A percentile compares a stretch with the other conserved stretches of the same genome.
Evolutionary conservation across 2,888 invertebrate genomes (phyloP).

Genomic region (Hemithea aestivaria): DNA sequence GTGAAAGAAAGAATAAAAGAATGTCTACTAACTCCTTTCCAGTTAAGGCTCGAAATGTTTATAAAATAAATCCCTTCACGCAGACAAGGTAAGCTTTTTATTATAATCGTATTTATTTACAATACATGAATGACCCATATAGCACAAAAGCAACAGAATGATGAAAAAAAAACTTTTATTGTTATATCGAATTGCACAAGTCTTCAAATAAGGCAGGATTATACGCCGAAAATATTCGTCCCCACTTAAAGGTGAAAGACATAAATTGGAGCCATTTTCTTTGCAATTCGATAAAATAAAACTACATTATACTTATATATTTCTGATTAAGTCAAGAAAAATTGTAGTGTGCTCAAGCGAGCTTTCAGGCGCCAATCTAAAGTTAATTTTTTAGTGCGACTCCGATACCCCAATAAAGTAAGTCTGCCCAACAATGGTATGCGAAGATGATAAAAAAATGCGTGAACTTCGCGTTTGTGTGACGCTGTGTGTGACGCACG

Average conservation of each 20-base stretch:
- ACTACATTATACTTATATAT: conserved; percentile 12
- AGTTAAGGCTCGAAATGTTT: no score
- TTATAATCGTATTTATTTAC: conserved; percentile 24
- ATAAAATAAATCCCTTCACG: no score
- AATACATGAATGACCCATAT: conserved; percentile 24
- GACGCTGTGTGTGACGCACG: conserved; percentile 42
- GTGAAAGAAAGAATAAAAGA: no score
- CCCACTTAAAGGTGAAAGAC: conserved; percentile 37
- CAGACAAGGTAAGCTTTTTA: no score
- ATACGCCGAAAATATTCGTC: conserved; percentile 30
- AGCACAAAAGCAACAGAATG: conserved; percentile 25
- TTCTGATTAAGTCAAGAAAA: conserved; percentile 32
- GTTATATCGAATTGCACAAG: conserved; percentile 31
- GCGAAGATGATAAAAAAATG: conserved; percentile 60
- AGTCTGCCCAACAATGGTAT: conserved; percentile 54
- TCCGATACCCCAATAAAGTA: conserved; percentile 63
- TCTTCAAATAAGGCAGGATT: conserved; percentile 35
- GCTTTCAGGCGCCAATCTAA: conserved; percentile 36
- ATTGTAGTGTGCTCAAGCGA: conserved; percentile 31
- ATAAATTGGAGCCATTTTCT: conserved; percentile 30
- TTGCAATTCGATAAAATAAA: conserved; percentile 20
- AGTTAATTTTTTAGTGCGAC: conserved; percentile 50
- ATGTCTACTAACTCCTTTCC: no score
- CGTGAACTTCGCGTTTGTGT: conserved; percentile 42
- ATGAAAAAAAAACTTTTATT: conserved; percentile 34